Percentiles rank a stretch among this genome's conserved stretches.
Conservation (phyloP, 2,797 vertebrate species). For the Lithobates sylvaticus region DNA sequence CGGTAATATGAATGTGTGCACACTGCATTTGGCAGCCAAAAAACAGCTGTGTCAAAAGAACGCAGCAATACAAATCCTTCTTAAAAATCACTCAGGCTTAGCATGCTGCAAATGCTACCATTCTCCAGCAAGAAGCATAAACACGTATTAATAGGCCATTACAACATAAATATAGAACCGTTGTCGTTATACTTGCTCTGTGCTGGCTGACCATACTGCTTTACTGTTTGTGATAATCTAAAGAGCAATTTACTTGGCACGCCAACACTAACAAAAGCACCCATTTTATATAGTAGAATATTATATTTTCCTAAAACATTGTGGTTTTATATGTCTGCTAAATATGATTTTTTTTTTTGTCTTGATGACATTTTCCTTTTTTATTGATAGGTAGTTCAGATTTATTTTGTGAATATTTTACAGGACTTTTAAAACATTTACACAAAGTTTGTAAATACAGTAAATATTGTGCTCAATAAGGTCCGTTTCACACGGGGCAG, state of each 20-base stretch:
- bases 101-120: slow-evolving; percentile 22
- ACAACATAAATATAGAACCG: slow-evolving; percentile 24
- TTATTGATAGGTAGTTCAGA: too few species aligned
- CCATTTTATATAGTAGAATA: neutral
- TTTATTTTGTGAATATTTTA: too few species aligned
- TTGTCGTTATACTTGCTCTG: slow-evolving; percentile 2
- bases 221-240: neutral
- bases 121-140: slow-evolving; percentile 20
- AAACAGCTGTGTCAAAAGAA: slow-evolving; percentile 57
- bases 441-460: too few species aligned
- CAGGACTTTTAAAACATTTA: too few species aligned
- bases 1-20: slow-evolving; percentile 55
- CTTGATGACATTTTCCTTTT: too few species aligned
- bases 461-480: too few species aligned
- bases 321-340: neutral
- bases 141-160: slow-evolving; percentile 36
- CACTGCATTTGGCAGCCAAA: slow-evolving; percentile 44
- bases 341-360: neutral
- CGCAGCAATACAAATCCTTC: slow-evolving; percentile 48
- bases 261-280: neutral
- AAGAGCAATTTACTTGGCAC: too few species aligned
- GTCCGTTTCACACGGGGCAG: too few species aligned
- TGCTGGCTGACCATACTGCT: neutral
- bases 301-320: neutral
- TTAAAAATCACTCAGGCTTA: slow-evolving; percentile 49